Conservation (phyloP, 2,113 vertebrate species). For the Oxyura jamaicensis region DNA sequence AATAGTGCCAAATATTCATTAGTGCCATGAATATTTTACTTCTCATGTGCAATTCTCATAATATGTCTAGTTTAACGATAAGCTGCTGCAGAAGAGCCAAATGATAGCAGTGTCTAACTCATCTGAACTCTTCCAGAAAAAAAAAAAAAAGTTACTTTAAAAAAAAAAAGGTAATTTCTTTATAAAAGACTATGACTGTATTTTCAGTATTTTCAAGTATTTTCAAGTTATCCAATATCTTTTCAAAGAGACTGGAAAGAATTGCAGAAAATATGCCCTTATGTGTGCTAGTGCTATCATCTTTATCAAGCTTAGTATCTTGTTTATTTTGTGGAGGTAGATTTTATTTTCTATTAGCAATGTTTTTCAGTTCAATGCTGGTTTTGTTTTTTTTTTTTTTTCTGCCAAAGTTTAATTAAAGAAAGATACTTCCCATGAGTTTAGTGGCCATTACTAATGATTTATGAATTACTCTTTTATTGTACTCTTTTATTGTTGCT, state of each 20-base stretch:
- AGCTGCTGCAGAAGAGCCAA: not conserved
- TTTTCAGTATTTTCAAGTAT: not conserved
- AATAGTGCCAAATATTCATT: too few species aligned
- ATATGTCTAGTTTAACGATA: not conserved
- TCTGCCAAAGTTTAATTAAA: not conserved
- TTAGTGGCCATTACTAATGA: not conserved
- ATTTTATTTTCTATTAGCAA: not conserved
- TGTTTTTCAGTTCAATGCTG: not conserved
- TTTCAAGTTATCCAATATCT: not conserved
- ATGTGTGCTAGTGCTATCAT: not conserved
- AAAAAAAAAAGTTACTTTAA: too few species aligned
- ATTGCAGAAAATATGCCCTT: not conserved
- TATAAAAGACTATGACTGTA: not conserved
- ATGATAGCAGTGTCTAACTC: not conserved
- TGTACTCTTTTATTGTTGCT: not conserved
- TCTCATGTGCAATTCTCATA: not conserved
- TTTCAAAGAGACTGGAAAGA: not conserved
- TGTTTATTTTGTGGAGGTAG: not conserved
- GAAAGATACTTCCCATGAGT: not conserved
- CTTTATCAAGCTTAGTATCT: not conserved
- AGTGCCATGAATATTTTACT: not conserved
- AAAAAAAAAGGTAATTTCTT: not conserved
- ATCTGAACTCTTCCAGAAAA: not conserved
- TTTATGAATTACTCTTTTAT: not conserved
- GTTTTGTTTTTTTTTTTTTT: not conserved